Evolutionary conservation across 92 coral and sea anemone genomes (phyloP).

Genomic region (Parazoanthus darwini): DNA sequence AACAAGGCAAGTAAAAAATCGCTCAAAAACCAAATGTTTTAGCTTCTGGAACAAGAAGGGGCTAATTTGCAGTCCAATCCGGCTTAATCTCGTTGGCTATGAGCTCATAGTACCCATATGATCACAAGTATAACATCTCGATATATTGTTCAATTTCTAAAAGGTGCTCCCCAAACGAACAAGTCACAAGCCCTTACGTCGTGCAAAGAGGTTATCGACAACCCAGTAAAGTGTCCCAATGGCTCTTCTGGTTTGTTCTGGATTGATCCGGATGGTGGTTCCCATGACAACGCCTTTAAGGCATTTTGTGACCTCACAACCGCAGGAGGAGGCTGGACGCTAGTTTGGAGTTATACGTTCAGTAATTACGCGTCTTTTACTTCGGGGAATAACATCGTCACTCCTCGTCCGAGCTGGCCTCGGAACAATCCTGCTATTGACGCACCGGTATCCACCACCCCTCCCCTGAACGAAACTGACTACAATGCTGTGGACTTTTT

Average conservation of each 20-base stretch:
- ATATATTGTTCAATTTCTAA: neutral
- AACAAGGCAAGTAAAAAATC: too few species aligned
- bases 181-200: neutral
- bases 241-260: slow-evolving; percentile 50
- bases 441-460: slow-evolving; percentile 47
- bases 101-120: neutral
- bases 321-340: slow-evolving; percentile 62
- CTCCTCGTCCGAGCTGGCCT: slow-evolving; percentile 56
- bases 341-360: slow-evolving; percentile 65
- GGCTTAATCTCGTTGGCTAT: neutral
- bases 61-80: too few species aligned
- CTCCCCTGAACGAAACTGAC: slow-evolving; percentile 49
- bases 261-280: slow-evolving; percentile 52
- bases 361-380: slow-evolving; percentile 37
- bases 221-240: slow-evolving; percentile 19
- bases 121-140: neutral
- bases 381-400: slow-evolving; percentile 20
- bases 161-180: slow-evolving; percentile 17
- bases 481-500: slow-evolving; percentile 50
- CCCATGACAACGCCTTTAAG: slow-evolving; percentile 49
- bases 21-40: too few species aligned
- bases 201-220: neutral
- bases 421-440: neutral
- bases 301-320: slow-evolving; percentile 58
- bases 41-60: too few species aligned